These are phyloP conservation scores for Drosophila pseudoobscura DNA, from an alignment of 1,140 invertebrate species.

Conservation along the genomic window DNA sequence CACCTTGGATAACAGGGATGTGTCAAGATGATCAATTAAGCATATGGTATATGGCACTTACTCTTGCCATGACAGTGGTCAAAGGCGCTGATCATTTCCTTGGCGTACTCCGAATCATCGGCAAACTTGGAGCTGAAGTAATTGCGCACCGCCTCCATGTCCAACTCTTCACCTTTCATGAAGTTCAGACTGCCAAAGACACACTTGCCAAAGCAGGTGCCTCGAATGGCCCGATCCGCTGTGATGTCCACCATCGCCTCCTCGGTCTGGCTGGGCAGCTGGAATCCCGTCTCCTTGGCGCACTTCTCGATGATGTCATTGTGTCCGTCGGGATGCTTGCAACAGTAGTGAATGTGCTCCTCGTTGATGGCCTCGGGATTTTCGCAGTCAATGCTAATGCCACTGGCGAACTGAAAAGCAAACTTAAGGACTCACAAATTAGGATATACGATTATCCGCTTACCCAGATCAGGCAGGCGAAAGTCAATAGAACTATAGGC, in stretches of 20 bases:
- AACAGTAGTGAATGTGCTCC: slow-evolving; percentile 68
- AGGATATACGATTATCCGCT: not conserved
- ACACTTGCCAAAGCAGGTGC: slow-evolving; percentile 68
- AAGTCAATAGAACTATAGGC: slow-evolving; percentile 1
- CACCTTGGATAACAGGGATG: slow-evolving; percentile 17
- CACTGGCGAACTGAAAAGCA: slow-evolving; percentile 13
- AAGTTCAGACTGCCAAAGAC: slow-evolving; percentile 53
- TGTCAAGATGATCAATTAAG: not conserved
- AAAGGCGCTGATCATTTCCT: slow-evolving; percentile 70
- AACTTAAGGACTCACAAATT: not conserved
- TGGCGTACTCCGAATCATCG: slow-evolving; percentile 61
- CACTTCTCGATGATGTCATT: slow-evolving; percentile 63
- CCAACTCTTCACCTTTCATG: slow-evolving; percentile 44
- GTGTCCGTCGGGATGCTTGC: slow-evolving; percentile 71
- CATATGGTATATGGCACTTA: not conserved
- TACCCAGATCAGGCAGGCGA: slow-evolving; percentile 48
- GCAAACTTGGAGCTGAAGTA: slow-evolving; percentile 28
- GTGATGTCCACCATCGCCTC: slow-evolving; percentile 65
- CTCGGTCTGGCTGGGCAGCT: slow-evolving; percentile 40
- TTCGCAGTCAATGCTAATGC: slow-evolving; percentile 58
- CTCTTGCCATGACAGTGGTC: slow-evolving; percentile 69
- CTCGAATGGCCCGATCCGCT: slow-evolving; percentile 48
- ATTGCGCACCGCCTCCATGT: slow-evolving; percentile 53
- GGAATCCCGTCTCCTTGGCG: slow-evolving; percentile 57
- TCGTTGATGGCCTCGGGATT: slow-evolving; percentile 54